Percentiles rank a stretch among this genome's conserved stretches.
These are phyloP conservation scores for Arion vulgaris DNA, from an alignment of 1,140 invertebrate species.

Conservation along the genomic window DNA sequence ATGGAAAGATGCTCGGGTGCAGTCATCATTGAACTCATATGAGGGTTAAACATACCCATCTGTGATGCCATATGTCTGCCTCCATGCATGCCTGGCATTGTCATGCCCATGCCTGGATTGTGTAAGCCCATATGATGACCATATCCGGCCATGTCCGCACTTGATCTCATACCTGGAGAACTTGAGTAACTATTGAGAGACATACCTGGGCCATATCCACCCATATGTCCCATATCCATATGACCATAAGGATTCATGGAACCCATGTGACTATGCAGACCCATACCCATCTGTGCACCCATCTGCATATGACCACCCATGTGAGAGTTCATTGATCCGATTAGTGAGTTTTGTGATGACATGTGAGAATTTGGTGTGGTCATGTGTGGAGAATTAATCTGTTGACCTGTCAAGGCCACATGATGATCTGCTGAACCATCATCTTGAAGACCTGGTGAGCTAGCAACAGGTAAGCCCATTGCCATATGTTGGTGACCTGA, in stretches of 20 bases:
- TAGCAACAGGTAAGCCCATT: constrained; percentile 15
- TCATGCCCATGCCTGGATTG: constrained; percentile 23
- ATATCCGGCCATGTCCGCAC: constrained; percentile 6
- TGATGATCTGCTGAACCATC: constrained; percentile 16
- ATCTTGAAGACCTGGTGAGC: constrained; percentile 16
- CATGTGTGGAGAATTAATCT: constrained; percentile 27
- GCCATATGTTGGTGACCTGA: constrained; percentile 30
- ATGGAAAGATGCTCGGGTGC: constrained; percentile 23
- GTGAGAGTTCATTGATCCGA: constrained; percentile 17
- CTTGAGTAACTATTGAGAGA: constrained; percentile 6
- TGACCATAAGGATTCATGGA: constrained; percentile 36
- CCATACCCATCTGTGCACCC: constrained; percentile 2
- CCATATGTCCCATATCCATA: constrained; percentile 23
- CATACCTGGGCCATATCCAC: constrained; percentile 29
- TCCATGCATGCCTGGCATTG: constrained; percentile 14
- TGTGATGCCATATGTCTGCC: constrained; percentile 19
- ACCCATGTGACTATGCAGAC: constrained; percentile 13
- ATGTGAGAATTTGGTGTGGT: constrained; percentile 18
- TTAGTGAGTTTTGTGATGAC: constrained; percentile 33
- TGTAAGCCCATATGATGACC: constrained; percentile 29
- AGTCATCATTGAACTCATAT: constrained; percentile 28
- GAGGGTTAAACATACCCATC: constrained; percentile 38
- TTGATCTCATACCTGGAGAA: constrained; percentile 9
- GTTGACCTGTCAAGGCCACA: background rate
- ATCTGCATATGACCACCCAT: background rate